Base-by-base conservation (phyloP, 2,113 vertebrate species). In the Leucoraja erinaceus region DNA sequence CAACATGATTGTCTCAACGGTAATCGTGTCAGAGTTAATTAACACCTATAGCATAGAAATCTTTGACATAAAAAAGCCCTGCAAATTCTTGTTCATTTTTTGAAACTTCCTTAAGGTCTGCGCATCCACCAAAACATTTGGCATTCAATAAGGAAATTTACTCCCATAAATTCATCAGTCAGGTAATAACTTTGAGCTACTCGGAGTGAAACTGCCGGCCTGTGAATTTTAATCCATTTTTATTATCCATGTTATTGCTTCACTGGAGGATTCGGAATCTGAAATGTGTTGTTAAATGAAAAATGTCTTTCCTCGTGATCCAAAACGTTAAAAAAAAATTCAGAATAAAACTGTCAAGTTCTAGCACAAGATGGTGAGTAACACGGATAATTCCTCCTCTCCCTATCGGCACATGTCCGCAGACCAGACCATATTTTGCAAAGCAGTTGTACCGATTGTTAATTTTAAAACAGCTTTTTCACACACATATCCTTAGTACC, bases 161-260 rank as follows among this genome's bases (percentile, higher is more conserved):
- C 11, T 61, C 56, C 31, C 56, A 88, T 88, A 63, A 88, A 63
- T 88, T 63, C 59, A 63, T 88, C 59, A 66, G 59, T 31, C 63
- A 88, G 83, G 56, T 31, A 63, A 88, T 88, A 88, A 88, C n/a
- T 84, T 84, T 63, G 56, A 63, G 18, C 12, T 66, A 59, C 18
- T n/a, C 56, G 31, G 83, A 63, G n/a, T 63, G 56, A 61, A 66
- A 88, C 28, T n/a, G 83, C 59, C 63, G 28, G 59, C 25, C 61
- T 88, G 59, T 88, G 59, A 88, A 63, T 63, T 61, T 88, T n/a
- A 88, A 88, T 88, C 83, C 83, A 31, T 86, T 88, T 16, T 28
- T 63, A 88, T 88, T 88, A 63, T 63, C 83, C 83, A 25, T 59
- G 81, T 86, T 86, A 86, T 86, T 56, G 54, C 81, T 86, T 31